Evolutionary conservation across 2,797 vertebrate species (phyloP), one percentile per base, ranked within the genome.

Genomic region (Micromesistius poutassou): DNA sequence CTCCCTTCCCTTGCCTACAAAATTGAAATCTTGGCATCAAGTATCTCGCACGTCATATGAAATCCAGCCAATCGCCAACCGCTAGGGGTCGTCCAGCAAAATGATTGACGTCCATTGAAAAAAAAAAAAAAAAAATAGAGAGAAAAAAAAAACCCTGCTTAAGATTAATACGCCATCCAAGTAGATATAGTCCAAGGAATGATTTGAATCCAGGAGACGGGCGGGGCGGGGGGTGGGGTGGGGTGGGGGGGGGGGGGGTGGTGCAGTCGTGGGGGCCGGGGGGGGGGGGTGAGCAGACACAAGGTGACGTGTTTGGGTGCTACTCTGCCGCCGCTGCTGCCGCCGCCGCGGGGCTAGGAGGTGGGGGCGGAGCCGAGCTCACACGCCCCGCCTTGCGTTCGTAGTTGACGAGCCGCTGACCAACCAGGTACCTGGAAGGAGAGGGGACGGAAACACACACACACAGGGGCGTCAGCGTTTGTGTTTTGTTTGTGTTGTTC

Each of bases 321-420:
- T 95, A 99, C 86, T 98, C 55, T 12, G 62, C 62, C 9, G 8
- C 50, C 50, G 13, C 50, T 22, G 4, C 50, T 5, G 14, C 50
- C 50, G 50, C 97, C 84, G 94, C 94, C 42, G 95, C 94, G 55
- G 96, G 94, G 84, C 93, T 96, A 70, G 96, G 94, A 83, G 93
- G 96, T 83, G 96, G 93, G 80, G 96, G 93, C 10, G 95, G 91
- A 1, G 94, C 88, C 25, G 95, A 91, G 88, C 92, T 96, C 73
- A 94, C 88, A 94, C 96, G 96, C 84, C 94, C 96, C 80, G 96
- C 91, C 89, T 98, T 98, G 4, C 97, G 94, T 88, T 99, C 98
- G 0, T 99, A 99, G 94, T 99, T 99, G 88, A 99, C 98, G 71
- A 99, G 96, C 85, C 98, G 95, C 78, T 99, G 98, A 73, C 98